These are phyloP conservation scores for Scaptomyza polygonia DNA, from an alignment of 2,888 invertebrate species.

Conservation along the genomic window DNA sequence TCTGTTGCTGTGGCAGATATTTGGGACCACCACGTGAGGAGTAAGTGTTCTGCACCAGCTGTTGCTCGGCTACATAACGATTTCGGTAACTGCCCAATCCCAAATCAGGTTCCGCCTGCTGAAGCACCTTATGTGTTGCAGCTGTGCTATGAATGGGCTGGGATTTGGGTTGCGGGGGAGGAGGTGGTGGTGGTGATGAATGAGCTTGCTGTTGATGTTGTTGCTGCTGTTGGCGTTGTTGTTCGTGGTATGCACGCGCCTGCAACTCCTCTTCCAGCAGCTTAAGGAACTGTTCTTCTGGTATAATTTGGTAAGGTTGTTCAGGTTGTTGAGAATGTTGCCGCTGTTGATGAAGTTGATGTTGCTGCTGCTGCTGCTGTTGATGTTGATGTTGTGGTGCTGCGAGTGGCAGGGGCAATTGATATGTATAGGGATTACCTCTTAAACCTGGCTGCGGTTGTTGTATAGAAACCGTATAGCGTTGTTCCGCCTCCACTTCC, in stretches of 20 bases:
- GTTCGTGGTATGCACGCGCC: slow-evolving; percentile 80
- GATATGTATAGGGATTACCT: slow-evolving; percentile 59
- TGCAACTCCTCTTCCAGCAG: slow-evolving; percentile 82
- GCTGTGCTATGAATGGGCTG: slow-evolving; percentile 59
- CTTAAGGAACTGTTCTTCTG: slow-evolving; percentile 82
- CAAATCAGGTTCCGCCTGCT: slow-evolving; percentile 69
- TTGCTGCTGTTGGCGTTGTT: slow-evolving; percentile 63
- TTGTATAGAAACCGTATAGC: slow-evolving; percentile 78
- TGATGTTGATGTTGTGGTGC: slow-evolving; percentile 67
- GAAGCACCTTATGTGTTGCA: slow-evolving; percentile 67
- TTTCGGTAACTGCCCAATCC: slow-evolving; percentile 78
- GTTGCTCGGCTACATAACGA: slow-evolving; percentile 66
- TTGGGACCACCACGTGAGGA: slow-evolving; percentile 78
- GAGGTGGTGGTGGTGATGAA: slow-evolving; percentile 10
- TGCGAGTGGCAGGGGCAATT: slow-evolving; percentile 60
- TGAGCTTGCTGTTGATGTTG: slow-evolving; percentile 36
- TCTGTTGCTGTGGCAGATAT: slow-evolving; percentile 74
- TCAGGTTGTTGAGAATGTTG: slow-evolving; percentile 46
- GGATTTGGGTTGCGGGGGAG: slow-evolving; percentile 44
- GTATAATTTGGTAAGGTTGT: slow-evolving; percentile 81
- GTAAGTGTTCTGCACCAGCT: slow-evolving; percentile 62
- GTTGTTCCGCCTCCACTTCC: slow-evolving; percentile 77
- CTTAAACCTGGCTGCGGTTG: slow-evolving; percentile 60
- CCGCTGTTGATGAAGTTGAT: slow-evolving; percentile 55
- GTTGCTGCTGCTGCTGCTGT: slow-evolving; percentile 54